These are phyloP conservation scores for Cetoscarus ocellatus DNA, from an alignment of 2,797 vertebrate species.

Conservation along the genomic window DNA sequence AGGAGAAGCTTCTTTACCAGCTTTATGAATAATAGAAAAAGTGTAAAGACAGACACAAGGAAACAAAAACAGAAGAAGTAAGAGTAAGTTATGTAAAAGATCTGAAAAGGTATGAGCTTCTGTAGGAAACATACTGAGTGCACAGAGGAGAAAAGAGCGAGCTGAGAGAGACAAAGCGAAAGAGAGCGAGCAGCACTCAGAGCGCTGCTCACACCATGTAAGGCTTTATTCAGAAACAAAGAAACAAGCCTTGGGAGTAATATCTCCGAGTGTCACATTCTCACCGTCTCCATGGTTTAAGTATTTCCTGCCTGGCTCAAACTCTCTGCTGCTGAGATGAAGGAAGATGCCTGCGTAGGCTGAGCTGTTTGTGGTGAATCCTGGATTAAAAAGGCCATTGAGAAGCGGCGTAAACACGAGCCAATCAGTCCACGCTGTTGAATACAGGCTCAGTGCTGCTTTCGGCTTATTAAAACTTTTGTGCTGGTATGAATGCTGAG, in stretches of 20 bases:
- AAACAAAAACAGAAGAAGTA: slow-evolving; percentile 16
- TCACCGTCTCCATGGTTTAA: slow-evolving; percentile 69
- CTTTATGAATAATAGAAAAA: neutral
- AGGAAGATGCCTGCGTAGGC: slow-evolving; percentile 64
- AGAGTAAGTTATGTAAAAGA: slow-evolving; percentile 24
- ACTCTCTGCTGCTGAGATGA: slow-evolving; percentile 46
- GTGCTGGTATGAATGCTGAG: neutral
- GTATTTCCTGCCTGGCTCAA: slow-evolving; percentile 63
- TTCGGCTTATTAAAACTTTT: slow-evolving; percentile 23
- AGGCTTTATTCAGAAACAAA: slow-evolving; percentile 73
- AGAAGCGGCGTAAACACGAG: slow-evolving; percentile 49
- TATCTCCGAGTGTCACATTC: slow-evolving; percentile 71
- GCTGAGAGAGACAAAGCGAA: slow-evolving; percentile 35
- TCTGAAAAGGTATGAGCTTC: slow-evolving; percentile 28
- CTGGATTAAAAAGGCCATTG: slow-evolving; percentile 49
- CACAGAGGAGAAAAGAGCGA: slow-evolving; percentile 26
- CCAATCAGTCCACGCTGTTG: slow-evolving; percentile 33
- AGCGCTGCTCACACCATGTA: slow-evolving; percentile 69
- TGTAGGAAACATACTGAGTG: slow-evolving; percentile 25
- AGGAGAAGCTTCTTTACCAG: slow-evolving; percentile 28
- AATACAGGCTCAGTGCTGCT: slow-evolving; percentile 8
- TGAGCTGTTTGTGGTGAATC: slow-evolving; percentile 50
- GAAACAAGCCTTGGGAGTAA: slow-evolving; percentile 58
- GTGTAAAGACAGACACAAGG: neutral
- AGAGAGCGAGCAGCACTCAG: slow-evolving; percentile 45